These are phyloP conservation scores for Strongylocentrotus purpuratus DNA, from an alignment of 35 echinoderm and acorn worm species.

Conservation along the genomic window DNA sequence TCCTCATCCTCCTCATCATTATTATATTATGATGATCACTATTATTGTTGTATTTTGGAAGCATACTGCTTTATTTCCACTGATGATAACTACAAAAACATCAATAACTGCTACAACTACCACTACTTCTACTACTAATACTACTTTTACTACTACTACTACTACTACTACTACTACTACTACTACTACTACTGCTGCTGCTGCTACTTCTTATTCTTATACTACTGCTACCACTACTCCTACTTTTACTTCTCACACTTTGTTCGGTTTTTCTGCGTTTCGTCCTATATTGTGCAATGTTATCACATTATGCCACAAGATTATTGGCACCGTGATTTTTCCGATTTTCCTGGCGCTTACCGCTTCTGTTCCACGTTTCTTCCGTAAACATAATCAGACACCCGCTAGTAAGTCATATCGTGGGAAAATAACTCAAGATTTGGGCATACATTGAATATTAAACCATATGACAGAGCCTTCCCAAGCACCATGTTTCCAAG, in stretches of 20 bases:
- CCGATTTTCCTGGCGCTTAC: background rate
- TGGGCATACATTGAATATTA: background rate
- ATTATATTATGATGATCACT: no score
- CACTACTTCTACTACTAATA: no score
- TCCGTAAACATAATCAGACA: background rate
- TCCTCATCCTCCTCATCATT: no score
- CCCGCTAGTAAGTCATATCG: background rate
- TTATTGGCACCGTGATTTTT: background rate
- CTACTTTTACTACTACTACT: no score
- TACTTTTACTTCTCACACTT: no score
- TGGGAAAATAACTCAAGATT: background rate
- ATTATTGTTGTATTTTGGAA: no score
- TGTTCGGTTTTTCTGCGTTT: background rate
- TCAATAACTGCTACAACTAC: no score
- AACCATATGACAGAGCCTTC: background rate
- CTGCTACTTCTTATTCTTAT: background rate
- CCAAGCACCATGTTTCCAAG: background rate
- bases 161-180: constrained; percentile 18
- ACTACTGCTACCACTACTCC: background rate
- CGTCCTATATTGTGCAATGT: background rate
- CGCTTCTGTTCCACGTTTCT: background rate
- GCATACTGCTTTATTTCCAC: background rate
- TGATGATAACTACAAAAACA: background rate
- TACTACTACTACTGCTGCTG: constrained; percentile 24
- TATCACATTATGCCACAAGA: background rate